Base-by-base conservation (phyloP, 2,888 invertebrate genomes). In the Oscheius sp. region DNA sequence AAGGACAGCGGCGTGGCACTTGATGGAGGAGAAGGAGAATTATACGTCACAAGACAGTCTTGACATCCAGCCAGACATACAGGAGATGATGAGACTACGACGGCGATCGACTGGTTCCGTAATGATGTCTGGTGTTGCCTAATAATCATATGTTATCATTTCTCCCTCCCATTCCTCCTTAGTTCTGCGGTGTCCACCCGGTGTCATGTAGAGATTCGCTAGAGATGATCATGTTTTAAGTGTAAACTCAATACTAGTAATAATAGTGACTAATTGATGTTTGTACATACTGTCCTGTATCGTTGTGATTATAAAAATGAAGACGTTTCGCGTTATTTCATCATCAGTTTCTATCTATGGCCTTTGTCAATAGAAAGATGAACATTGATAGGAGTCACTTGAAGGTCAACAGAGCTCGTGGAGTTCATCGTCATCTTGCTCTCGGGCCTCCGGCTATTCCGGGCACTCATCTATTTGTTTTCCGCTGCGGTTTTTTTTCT, bases 1-100 rank as follows among this genome's bases (percentile, higher is more conserved):
- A 61, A 83, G 83, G 66, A 83, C 80, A 9, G 83, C 83, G 22
- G 80, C 83, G 6, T 83, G 83, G 83, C 84, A 85, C 56, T 63
- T 77, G 44, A 65, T 65, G 28, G 82, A 82, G 20, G 84, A 85
- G 66, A 82, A 84, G 66, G 82, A 83, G 70, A 82, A 80, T 66
- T 68, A 72, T 56, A 50, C 64, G 4, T 28, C 38, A 17, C 26
- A 57, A 12, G 70, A 67, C 56, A 30, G 38, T 12, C 63, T 70
- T 14, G 72, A 72, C 6, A 74, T 74, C 33, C 70, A 75, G 54
- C 47, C 57, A 24, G 72, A 70, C 32, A 66, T 66, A 30, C 71
- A 75, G 26, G 79, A 78, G 30, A 67, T 75, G 30, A 68, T 77
- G 20, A 72, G 80, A 50, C 71, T 81, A 49, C 76, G 84, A 24